Evolutionary conservation across 1,140 invertebrate genomes (phyloP).

Genomic region (Drosophila kurseongensis): DNA sequence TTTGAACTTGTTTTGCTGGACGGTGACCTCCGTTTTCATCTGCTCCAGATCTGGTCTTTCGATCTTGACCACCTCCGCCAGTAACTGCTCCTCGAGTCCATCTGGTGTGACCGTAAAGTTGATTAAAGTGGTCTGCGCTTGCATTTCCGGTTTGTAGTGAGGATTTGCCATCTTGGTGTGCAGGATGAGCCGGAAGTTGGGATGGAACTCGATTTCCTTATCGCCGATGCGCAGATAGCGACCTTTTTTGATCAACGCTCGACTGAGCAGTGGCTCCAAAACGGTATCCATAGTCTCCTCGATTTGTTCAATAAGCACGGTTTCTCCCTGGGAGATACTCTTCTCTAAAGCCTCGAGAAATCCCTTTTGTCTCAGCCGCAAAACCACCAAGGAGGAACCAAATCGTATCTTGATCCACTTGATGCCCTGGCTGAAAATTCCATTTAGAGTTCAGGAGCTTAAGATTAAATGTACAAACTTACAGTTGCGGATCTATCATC

Average conservation of each 20-base stretch:
- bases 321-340: conserved; percentile 90
- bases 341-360: conserved; percentile 94
- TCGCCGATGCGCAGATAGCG: conserved; percentile 92
- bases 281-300: conserved; percentile 95
- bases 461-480: conserved; percentile 20
- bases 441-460: not conserved
- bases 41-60: conserved; percentile 96
- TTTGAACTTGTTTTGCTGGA: conserved; percentile 97
- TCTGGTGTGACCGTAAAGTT: conserved; percentile 98
- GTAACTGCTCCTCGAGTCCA: conserved; percentile 96
- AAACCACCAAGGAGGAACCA: conserved; percentile 89
- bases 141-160: conserved; percentile 98
- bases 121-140: conserved; percentile 97
- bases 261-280: conserved; percentile 94
- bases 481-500: conserved; percentile 96
- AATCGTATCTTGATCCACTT: conserved; percentile 98
- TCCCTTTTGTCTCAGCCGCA: conserved; percentile 92
- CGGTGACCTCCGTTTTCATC: conserved; percentile 91
- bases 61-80: conserved; percentile 97
- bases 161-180: conserved; percentile 98
- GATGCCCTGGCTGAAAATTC: conserved; percentile 90
- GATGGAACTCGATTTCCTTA: conserved; percentile 95
- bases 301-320: conserved; percentile 95
- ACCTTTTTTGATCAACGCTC: conserved; percentile 95
- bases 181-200: conserved; percentile 93